Percentiles rank a stretch among this genome's conserved stretches.
Conservation (phyloP, 2,113 vertebrate genomes). For the Propithecus coquereli region DNA sequence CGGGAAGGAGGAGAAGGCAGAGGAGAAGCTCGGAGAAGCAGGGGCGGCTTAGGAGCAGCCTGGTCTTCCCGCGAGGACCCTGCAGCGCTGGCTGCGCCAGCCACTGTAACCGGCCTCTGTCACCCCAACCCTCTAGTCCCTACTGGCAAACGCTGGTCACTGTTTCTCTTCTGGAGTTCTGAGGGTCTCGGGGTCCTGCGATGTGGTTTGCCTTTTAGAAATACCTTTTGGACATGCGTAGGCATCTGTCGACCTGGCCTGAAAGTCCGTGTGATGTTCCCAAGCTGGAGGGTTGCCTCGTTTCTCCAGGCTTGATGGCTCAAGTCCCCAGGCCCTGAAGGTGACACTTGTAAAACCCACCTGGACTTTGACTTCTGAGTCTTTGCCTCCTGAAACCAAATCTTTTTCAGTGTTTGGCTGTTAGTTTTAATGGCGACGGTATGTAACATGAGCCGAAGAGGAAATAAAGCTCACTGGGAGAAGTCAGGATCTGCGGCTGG, state of each 20-base stretch:
- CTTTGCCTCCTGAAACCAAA: neutral
- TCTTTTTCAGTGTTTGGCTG: neutral
- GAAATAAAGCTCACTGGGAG: neutral
- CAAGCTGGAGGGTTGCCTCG: neutral
- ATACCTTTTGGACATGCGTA: neutral
- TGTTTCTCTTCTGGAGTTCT: neutral
- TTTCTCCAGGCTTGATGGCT: accelerated
- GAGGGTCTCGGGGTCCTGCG: neutral
- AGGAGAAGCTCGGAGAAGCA: neutral
- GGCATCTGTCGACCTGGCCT: neutral
- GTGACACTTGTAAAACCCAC: neutral
- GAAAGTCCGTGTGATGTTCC: accelerated
- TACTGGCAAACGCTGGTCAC: neutral
- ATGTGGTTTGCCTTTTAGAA: neutral
- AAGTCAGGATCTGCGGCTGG: accelerated
- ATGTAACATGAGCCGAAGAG: neutral
- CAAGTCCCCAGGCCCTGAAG: neutral
- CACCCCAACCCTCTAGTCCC: accelerated
- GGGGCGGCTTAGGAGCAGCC: neutral
- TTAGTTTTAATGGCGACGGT: neutral
- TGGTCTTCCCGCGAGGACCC: neutral
- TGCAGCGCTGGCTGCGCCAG: accelerated
- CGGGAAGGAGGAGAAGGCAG: neutral
- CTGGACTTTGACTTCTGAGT: neutral
- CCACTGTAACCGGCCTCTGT: accelerated